Evolutionary conservation across 2,888 invertebrate species (phyloP).

Genomic region (Molorchus minor): DNA sequence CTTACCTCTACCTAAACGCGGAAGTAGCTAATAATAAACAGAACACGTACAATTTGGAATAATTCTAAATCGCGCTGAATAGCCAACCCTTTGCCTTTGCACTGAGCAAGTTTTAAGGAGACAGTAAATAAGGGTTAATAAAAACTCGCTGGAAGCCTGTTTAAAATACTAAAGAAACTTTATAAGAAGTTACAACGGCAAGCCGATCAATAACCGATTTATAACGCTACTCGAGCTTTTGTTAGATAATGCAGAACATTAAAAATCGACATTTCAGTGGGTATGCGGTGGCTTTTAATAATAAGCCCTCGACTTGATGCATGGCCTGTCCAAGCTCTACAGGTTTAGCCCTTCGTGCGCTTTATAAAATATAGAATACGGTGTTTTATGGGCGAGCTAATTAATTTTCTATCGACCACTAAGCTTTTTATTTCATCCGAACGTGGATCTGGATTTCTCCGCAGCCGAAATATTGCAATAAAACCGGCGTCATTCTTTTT

Average conservation of each 20-base stretch:
- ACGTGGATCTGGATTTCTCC: too few species aligned
- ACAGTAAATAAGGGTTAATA: slow-evolving; percentile 23
- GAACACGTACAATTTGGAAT: too few species aligned
- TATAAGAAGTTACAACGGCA: neutral
- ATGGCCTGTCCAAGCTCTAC: too few species aligned
- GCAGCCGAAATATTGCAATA: too few species aligned
- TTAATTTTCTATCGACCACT: too few species aligned
- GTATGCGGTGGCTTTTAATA: neutral
- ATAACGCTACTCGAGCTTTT: slow-evolving; percentile 3
- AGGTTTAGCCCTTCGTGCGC: too few species aligned
- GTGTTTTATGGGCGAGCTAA: too few species aligned
- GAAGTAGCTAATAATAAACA: too few species aligned
- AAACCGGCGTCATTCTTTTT: too few species aligned
- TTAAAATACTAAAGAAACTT: slow-evolving; percentile 12
- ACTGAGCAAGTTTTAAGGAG: slow-evolving; percentile 5
- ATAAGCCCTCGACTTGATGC: neutral
- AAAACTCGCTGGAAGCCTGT: slow-evolving; percentile 3
- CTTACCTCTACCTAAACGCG: too few species aligned
- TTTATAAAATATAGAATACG: too few species aligned
- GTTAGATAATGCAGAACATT: slow-evolving; percentile 9
- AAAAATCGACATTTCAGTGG: slow-evolving; percentile 1
- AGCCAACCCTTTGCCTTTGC: neutral
- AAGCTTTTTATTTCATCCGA: too few species aligned
- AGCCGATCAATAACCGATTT: slow-evolving; percentile 23
- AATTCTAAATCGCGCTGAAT: neutral